A percentile compares a stretch with the other conserved stretches of the same genome.
These are phyloP conservation scores for Aplysina aerophoba DNA, from an alignment of 37 sponge, comb jelly and placozoan genomes.

Conservation along the genomic window DNA sequence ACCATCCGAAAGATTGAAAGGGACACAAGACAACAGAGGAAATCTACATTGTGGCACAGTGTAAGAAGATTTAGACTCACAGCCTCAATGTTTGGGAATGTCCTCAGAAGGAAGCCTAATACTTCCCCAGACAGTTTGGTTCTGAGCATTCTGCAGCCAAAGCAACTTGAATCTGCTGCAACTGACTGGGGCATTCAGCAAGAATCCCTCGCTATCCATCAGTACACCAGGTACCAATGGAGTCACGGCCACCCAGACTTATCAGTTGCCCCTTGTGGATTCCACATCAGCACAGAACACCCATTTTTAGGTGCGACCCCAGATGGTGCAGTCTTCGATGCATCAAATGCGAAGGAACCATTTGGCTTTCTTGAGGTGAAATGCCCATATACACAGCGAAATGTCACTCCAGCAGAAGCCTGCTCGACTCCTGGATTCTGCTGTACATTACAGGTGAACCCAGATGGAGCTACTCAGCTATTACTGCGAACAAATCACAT, in stretches of 20 bases:
- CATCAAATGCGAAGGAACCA: slow-evolving; percentile 26
- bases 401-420: slow-evolving; percentile 45
- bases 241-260: slow-evolving; percentile 46
- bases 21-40: slow-evolving; percentile 46
- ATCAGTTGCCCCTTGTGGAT: slow-evolving; percentile 45
- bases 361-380: slow-evolving; percentile 62
- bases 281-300: slow-evolving; percentile 37
- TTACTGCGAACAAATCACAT: background rate
- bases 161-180: slow-evolving; percentile 33
- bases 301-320: slow-evolving; percentile 59
- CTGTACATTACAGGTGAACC: background rate
- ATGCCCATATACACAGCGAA: slow-evolving; percentile 46
- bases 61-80: slow-evolving; percentile 24
- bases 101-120: slow-evolving; percentile 21
- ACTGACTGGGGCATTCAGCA: slow-evolving; percentile 48
- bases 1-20: slow-evolving; percentile 36
- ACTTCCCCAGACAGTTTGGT: slow-evolving; percentile 57
- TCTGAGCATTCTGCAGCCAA: slow-evolving; percentile 49
- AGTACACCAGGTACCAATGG: slow-evolving; percentile 46
- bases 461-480: background rate
- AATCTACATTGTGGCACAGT: slow-evolving; percentile 5
- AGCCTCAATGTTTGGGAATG: slow-evolving; percentile 45
- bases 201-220: slow-evolving; percentile 35
- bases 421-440: slow-evolving; percentile 33
- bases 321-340: slow-evolving; percentile 68